Base-by-base conservation (phyloP, 2,888 invertebrate genomes). In the Zeuzera pyrina region DNA sequence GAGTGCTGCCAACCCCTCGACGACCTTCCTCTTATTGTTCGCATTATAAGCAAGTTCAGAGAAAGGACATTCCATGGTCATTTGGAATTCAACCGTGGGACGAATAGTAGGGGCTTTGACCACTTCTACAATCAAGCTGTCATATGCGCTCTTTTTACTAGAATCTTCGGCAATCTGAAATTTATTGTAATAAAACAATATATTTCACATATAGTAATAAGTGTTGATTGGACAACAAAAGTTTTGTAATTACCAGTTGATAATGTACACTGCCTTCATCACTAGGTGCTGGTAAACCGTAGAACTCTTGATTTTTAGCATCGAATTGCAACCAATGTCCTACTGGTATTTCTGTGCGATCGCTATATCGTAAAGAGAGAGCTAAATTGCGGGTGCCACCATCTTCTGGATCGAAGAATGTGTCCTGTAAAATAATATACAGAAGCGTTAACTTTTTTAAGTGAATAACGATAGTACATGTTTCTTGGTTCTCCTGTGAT, bases 241-340 rank as follows among this genome's bases (percentile, higher is more conserved):
- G 8, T 19, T 11, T 10, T 11, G 16, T 2, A 36, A 55, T 60
- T 36, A 91, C 89, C 55, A 95, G 72, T 47, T 93, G 89, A 57
- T 94, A 95, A 49, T 91, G 91, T 41, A 89, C 88, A 8, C 87
- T 86, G 15, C 93, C 93, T 12, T 87, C 86, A 61, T 95, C 91
- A 1, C 81, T 78, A 0, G 87, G 81, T 38, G 90, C 78, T 1
- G 95, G 95, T 31, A 97, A 86, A 0, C 96, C 96, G 60, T 89
- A 94, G 72, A 97, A 93, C 74, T 94, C 94, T 55, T 94, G 92
- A 74, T 94, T 94, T 53, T 91, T 91, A 1, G 86, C 84, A 63
- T 97, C 95, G 61, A 96, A 95, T 66, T 95, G 94, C 41, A 97
- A 70, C 96, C 97, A 97, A 60, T 91, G 89, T 8, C 87, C 83